phyloP scores from a whole-genome alignment of 2,797 vertebrate genomes.

The Argentina silus region DNA sequence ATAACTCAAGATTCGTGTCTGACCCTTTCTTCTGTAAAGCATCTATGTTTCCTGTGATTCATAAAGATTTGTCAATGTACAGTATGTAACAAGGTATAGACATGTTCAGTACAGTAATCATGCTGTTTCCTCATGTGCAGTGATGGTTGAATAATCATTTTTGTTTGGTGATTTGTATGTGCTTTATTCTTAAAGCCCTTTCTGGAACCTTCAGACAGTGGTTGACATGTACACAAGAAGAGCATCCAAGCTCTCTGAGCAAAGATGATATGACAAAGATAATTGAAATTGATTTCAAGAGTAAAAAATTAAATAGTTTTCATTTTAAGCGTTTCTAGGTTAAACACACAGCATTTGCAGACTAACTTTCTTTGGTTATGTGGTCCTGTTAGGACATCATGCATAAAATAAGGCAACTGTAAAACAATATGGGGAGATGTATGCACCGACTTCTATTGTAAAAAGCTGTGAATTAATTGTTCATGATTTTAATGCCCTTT shows the following conservation, averaged over 20 bases:
- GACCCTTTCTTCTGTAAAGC: no score
- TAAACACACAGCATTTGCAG: not conserved
- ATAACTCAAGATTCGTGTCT: no score
- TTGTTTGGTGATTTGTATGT: constrained; percentile 1
- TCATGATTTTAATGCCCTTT: not conserved
- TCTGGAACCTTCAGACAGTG: not conserved
- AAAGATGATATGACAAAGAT: not conserved
- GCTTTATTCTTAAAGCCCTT: not conserved
- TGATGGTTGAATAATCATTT: not conserved
- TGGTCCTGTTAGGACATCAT: not conserved
- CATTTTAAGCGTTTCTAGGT: not conserved
- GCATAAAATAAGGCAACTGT: not conserved
- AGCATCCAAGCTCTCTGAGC: not conserved
- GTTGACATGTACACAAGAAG: not conserved
- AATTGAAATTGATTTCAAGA: not conserved
- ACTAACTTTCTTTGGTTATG: not conserved
- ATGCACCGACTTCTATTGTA: not conserved
- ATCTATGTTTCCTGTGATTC: no score
- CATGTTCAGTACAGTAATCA: no score
- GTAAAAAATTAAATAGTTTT: not conserved
- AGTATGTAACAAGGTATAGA: no score
- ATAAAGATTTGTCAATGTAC: no score
- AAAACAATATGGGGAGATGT: no score
- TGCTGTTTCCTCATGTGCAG: not conserved
- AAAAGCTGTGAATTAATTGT: not conserved